Evolutionary conservation across 2,888 invertebrate genomes (phyloP).

Genomic region (Drosophila diplacantha): DNA sequence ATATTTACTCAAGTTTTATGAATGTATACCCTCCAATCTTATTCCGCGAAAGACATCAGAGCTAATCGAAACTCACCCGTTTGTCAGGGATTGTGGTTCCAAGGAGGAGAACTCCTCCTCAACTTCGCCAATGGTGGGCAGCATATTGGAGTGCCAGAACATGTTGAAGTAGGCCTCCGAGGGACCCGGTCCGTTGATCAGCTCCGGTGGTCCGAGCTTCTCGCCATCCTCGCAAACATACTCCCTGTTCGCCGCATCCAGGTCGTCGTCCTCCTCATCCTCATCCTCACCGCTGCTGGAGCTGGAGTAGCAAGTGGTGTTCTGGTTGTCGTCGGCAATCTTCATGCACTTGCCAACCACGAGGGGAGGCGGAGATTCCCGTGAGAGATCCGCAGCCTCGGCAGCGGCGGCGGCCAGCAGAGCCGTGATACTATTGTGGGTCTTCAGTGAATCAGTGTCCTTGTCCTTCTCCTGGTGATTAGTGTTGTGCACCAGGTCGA

Average conservation of each 20-base stretch:
- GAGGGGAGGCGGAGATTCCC: constrained; percentile 64
- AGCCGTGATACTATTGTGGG: constrained; percentile 48
- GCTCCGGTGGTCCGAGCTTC: constrained; percentile 77
- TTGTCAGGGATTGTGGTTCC: constrained; percentile 73
- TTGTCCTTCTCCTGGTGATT: constrained; percentile 77
- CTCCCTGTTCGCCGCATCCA: constrained; percentile 68
- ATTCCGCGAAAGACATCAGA: not conserved
- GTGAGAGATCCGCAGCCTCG: constrained; percentile 48
- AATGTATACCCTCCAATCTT: constrained; percentile 4
- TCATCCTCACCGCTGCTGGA: constrained; percentile 72
- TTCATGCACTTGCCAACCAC: constrained; percentile 76
- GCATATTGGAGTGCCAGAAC: constrained; percentile 78
- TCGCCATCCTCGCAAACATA: constrained; percentile 78
- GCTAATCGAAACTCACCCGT: constrained; percentile 68
- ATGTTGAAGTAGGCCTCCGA: constrained; percentile 78
- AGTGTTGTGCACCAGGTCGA: constrained; percentile 84
- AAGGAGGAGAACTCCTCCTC: constrained; percentile 78
- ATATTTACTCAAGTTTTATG: not conserved
- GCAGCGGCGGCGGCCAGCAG: constrained; percentile 54
- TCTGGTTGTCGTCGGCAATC: constrained; percentile 58
- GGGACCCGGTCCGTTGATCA: constrained; percentile 77
- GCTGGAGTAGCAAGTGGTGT: constrained; percentile 72
- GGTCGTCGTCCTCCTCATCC: constrained; percentile 64
- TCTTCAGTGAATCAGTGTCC: constrained; percentile 14
- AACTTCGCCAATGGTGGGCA: constrained; percentile 78